A percentile compares a stretch with the other conserved stretches of the same genome.
Evolutionary conservation across 2,797 vertebrate species (phyloP).

Genomic region (Fringilla coelebs): DNA sequence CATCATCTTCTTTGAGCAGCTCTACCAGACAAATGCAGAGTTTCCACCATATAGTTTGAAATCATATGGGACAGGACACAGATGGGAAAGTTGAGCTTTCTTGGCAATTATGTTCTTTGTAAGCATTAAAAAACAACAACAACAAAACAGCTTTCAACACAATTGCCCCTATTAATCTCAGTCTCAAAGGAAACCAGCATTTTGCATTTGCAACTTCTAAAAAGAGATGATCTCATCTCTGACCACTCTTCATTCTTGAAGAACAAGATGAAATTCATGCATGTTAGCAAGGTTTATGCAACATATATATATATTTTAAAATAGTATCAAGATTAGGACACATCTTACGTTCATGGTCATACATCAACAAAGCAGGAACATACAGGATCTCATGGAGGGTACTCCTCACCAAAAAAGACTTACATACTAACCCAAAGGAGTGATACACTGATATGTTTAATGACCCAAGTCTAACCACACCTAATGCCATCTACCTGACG

Average conservation of each 20-base stretch:
- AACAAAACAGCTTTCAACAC: background rate
- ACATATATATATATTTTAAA: background rate
- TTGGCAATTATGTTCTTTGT: background rate
- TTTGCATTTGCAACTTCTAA: slow-evolving; percentile 5
- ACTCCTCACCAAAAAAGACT: background rate
- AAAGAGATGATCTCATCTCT: background rate
- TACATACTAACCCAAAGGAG: background rate
- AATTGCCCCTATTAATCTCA: background rate
- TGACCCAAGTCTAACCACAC: background rate
- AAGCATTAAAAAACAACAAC: background rate
- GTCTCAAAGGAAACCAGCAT: slow-evolving; percentile 31
- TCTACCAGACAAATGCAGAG: background rate
- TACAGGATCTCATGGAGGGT: background rate
- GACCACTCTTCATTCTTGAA: background rate
- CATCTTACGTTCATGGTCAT: background rate
- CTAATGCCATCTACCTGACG: background rate
- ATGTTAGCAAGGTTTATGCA: background rate
- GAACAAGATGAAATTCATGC: background rate
- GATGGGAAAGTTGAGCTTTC: background rate
- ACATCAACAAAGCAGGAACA: background rate
- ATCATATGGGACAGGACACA: background rate
- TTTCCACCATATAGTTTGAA: background rate
- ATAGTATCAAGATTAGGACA: background rate
- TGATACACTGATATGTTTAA: background rate
- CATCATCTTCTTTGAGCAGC: background rate